These are phyloP conservation scores for Muscicapa striata DNA, from an alignment of 2,797 vertebrate species.

Conservation along the genomic window DNA sequence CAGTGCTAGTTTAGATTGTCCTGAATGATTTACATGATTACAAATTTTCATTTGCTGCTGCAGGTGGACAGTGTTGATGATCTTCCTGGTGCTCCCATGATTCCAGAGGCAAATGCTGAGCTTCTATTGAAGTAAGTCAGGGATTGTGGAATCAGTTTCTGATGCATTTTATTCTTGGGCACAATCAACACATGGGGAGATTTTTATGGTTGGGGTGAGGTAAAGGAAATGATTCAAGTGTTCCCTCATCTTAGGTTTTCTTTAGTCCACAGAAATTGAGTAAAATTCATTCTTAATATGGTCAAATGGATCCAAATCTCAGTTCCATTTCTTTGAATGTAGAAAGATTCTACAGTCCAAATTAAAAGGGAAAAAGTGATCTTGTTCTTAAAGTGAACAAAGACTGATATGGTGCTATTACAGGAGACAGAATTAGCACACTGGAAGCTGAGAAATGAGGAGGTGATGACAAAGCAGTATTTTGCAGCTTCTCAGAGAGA, in stretches of 20 bases:
- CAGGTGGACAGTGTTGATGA: neutral
- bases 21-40: neutral
- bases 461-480: neutral
- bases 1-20: neutral
- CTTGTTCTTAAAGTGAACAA: neutral
- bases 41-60: neutral
- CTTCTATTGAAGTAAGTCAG: constrained; percentile 15
- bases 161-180: neutral
- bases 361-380: neutral
- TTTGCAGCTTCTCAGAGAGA: neutral
- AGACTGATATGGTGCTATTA: neutral
- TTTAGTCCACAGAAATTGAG: neutral
- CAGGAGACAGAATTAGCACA: neutral
- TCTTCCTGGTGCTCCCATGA: neutral
- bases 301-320: neutral
- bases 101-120: neutral
- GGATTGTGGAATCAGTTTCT: neutral
- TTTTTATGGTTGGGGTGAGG: neutral
- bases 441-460: neutral
- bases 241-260: neutral
- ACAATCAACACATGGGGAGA: neutral
- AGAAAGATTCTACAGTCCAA: neutral
- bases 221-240: neutral
- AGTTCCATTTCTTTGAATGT: neutral
- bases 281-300: neutral